Evolutionary conservation across 2,797 vertebrate species (phyloP).

Genomic region (Ctenochaetus hawaiiensis): DNA sequence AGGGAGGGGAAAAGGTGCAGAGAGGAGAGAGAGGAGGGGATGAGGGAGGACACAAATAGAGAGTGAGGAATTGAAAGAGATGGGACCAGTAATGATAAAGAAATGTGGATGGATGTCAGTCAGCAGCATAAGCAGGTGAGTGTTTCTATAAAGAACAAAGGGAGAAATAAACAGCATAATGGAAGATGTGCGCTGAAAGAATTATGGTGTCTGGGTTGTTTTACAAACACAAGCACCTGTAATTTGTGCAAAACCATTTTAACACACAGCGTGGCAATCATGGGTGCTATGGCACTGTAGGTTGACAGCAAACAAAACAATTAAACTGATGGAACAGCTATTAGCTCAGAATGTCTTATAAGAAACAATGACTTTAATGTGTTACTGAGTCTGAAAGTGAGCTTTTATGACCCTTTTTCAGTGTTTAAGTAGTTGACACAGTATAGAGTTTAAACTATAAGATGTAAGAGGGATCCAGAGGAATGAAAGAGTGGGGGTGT

Average conservation of each 20-base stretch:
- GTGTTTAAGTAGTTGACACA: conserved; percentile 6
- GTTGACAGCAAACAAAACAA: conserved; percentile 34
- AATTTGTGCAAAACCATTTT: conserved; percentile 35
- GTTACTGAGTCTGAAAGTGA: conserved; percentile 23
- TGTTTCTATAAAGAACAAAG: conserved; percentile 19
- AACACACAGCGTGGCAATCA: conserved; percentile 12
- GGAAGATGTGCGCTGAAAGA: conserved; percentile 16
- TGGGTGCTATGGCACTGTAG: conserved; percentile 3
- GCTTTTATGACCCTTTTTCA: conserved; percentile 15
- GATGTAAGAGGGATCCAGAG: conserved; percentile 10
- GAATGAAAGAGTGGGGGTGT: neutral
- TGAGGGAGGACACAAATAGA: conserved; percentile 1
- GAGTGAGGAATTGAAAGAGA: conserved; percentile 9
- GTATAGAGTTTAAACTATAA: neutral
- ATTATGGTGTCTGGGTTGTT: conserved; percentile 3
- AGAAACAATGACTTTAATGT: conserved; percentile 31
- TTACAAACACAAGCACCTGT: conserved; percentile 29
- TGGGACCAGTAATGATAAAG: conserved; percentile 26
- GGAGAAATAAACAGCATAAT: conserved; percentile 25
- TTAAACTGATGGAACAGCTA: conserved; percentile 32
- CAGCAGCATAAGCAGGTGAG: conserved; percentile 41
- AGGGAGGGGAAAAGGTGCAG: neutral
- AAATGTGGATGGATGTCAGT: conserved; percentile 27
- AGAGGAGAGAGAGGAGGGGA: neutral
- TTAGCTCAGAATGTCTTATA: conserved; percentile 22